Evolutionary conservation across 2,888 invertebrate genomes (phyloP), one percentile per base, ranked within the genome.

Genomic region (Andrena dorsata): DNA sequence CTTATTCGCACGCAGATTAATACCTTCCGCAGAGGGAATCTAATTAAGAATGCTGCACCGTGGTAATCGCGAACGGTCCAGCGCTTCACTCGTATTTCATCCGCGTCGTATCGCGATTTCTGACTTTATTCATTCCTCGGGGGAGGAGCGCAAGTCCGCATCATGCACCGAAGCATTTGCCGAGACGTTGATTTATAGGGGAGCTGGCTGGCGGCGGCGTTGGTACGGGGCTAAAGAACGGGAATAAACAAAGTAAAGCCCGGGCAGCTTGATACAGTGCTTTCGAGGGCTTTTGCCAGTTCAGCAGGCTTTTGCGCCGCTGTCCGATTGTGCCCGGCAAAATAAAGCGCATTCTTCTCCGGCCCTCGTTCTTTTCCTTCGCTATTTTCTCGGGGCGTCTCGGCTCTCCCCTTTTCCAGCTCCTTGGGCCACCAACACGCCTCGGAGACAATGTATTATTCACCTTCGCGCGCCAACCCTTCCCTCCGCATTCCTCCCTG

Each of bases 281-380:
- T 85, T 87, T 83, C 76, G 77, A 73, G 81, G 71, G 86, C 82
- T 86, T 78, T 82, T 81, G 86, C 82, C 86, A 76, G 84, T 87
- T 87, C 84, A 86, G 87, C 85, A 70, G 80, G 74, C 86, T 84
- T 76, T 78, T 28, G 69, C 83, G 68, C 66, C 53, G 75, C 70
- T 74, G 77, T 82, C 73, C 82, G 82, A 87, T 86, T 80, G 81
- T 77, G 75, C 80, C 60, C 64, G 73, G 73, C 61, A 53, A 80
- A 87, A 86, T 87, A 87, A 86, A 85, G 76, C 86, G 76, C 75
- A 53, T 76, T 79, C 71, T 69, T 61, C 20, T 10, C 16, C 35
- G 16, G 51, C 53, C 47, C 60, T 71, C 71, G 73, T 23, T 51
- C 58, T 26, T 13, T 1, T 16, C 26, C 13, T 56, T 64, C 58